Base-by-base conservation (phyloP, 2,888 invertebrate species). In the Sesia apiformis region DNA sequence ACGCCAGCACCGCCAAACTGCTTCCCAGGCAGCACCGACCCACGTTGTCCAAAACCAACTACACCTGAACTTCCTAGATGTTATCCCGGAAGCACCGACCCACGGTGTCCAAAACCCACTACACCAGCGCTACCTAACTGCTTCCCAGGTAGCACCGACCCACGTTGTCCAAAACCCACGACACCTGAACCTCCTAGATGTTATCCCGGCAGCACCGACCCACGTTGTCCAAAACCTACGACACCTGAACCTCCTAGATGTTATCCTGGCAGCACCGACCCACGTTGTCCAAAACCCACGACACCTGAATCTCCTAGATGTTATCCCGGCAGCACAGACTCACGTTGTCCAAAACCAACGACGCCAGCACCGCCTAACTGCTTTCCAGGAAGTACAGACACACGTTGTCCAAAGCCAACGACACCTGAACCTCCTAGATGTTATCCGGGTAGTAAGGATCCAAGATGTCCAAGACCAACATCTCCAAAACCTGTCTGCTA, bases 321-420 rank as follows among this genome's bases (percentile, higher is more conserved):
- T 52, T 84, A 66, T 53, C 81, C 79, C 4, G 81, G 80, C 4
- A 72, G 69, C 3, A 57, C 53, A 3, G 79, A 79, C 57, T 69
- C 75, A 0, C 59, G 73, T 40, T 78, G 76, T 55, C 71, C 65
- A 0, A 58, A 60, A 55, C 57, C 63, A 40, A 64, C 58, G 4
- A 69, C 56, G 56, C 64, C 53, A 1, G 23, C 23, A 23, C 23
- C 23, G 2, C 23, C 23, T 40, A 56, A 54, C 23, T 81, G 82
- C 55, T 81, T 69, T 65, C 84, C 83, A 3, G 82, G 83, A 23
- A 71, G 66, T 3, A 62, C 57, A 3, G 81, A 84, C 55, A 72
- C 76, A 52, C 42, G 78, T 58, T 61, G 78, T 67, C 60, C 70
- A 4, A 53, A 79, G 70, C 69, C 81, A 59, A 57, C 67, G 62